Conservation (phyloP, 2,888 invertebrate species). For the Leucozona laternaria region DNA sequence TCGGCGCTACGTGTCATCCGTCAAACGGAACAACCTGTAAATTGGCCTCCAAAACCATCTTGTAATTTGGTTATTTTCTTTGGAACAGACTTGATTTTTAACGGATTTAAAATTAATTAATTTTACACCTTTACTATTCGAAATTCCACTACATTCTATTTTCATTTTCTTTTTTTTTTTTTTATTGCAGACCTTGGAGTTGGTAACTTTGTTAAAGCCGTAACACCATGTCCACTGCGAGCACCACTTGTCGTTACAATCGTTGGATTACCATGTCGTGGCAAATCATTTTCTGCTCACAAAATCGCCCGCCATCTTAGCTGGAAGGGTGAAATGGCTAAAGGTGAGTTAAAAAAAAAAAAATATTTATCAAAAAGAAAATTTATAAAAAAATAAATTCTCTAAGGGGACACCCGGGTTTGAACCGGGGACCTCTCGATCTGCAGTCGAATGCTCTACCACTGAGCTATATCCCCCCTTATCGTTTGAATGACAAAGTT, state of each 20-base stretch:
- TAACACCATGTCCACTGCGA: constrained; percentile 81
- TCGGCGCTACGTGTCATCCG: too few species aligned
- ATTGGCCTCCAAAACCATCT: too few species aligned
- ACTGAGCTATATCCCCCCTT: constrained; percentile 78
- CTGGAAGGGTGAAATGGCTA: constrained; percentile 94
- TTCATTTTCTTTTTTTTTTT: constrained; percentile 30
- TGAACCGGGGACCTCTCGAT: constrained; percentile 79
- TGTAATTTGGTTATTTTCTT: too few species aligned
- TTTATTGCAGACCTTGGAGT: constrained; percentile 59
- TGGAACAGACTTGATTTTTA: too few species aligned
- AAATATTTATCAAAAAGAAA: background rate
- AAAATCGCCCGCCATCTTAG: constrained; percentile 94
- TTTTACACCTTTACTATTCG: too few species aligned
- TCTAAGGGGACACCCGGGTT: constrained; percentile 78
- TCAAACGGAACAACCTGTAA: too few species aligned
- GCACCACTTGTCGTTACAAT: constrained; percentile 93
- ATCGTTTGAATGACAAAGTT: background rate
- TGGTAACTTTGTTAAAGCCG: constrained; percentile 72
- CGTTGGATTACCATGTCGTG: constrained; percentile 95
- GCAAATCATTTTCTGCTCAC: constrained; percentile 95
- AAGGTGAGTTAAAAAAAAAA: constrained; percentile 85
- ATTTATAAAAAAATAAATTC: constrained; percentile 19
- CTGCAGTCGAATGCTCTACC: constrained; percentile 79
- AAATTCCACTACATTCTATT: background rate
- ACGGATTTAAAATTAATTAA: too few species aligned